Evolutionary conservation across 1,140 invertebrate species (phyloP).

Genomic region (Oryzaephilus surinamensis): DNA sequence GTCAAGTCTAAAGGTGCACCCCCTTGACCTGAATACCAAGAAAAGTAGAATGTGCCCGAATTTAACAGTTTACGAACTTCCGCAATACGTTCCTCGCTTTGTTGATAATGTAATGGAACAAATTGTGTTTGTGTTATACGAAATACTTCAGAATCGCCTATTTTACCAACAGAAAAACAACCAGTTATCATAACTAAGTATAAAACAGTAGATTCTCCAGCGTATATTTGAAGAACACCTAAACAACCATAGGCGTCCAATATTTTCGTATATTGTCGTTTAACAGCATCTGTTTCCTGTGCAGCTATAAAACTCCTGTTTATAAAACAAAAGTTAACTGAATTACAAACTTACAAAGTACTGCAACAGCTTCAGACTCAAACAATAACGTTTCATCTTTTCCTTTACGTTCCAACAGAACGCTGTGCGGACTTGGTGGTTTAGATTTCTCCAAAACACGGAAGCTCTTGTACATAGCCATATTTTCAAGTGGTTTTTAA

Average conservation of each 20-base stretch:
- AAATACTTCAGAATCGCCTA: slow-evolving; percentile 87
- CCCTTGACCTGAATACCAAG: slow-evolving; percentile 48
- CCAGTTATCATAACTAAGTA: slow-evolving; percentile 90
- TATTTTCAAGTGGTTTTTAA: slow-evolving; percentile 30
- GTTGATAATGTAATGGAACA: slow-evolving; percentile 72
- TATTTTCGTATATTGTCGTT: slow-evolving; percentile 78
- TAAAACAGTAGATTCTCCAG: slow-evolving; percentile 69
- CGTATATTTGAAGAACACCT: slow-evolving; percentile 78
- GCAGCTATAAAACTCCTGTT: slow-evolving; percentile 39
- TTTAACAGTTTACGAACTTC: slow-evolving; percentile 81
- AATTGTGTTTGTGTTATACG: slow-evolving; percentile 86
- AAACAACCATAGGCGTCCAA: slow-evolving; percentile 89
- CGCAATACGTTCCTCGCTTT: slow-evolving; percentile 66
- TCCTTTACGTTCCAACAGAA: slow-evolving; percentile 78
- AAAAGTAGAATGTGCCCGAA: slow-evolving; percentile 95
- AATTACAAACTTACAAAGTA: slow-evolving; percentile 53
- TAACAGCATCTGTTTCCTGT: slow-evolving; percentile 78
- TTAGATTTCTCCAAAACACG: slow-evolving; percentile 80
- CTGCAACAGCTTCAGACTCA: slow-evolving; percentile 80
- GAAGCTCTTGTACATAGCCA: slow-evolving; percentile 90
- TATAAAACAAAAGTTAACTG: slow-evolving; percentile 1
- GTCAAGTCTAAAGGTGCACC: slow-evolving; percentile 65
- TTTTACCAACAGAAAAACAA: slow-evolving; percentile 89
- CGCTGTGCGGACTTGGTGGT: slow-evolving; percentile 76
- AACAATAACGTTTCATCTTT: slow-evolving; percentile 80